phyloP scores from a whole-genome alignment of 2,888 invertebrate genomes.

The Adelognathus sp. region DNA sequence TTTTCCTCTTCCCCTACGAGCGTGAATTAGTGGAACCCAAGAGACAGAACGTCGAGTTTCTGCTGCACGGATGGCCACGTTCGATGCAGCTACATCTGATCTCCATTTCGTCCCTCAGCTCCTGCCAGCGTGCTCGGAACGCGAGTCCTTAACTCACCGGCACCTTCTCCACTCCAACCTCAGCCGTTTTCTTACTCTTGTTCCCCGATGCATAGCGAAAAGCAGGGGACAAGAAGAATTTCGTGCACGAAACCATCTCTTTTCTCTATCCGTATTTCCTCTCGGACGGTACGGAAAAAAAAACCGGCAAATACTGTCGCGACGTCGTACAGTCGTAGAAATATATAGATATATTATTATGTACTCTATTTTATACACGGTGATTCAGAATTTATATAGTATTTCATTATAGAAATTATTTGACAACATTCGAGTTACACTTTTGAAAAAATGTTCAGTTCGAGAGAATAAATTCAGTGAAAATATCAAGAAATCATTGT shows the following conservation, averaged over 20 bases:
- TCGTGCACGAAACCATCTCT: slow-evolving; percentile 45
- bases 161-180: slow-evolving; percentile 3
- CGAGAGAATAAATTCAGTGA: no score
- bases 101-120: slow-evolving; percentile 12
- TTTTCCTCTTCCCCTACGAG: slow-evolving; percentile 10
- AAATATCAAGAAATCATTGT: no score
- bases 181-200: slow-evolving; percentile 10
- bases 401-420: no score
- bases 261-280: slow-evolving; percentile 31
- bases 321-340: slow-evolving; percentile 51
- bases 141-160: slow-evolving; percentile 22
- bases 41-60: slow-evolving; percentile 16
- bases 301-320: slow-evolving; percentile 69
- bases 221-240: slow-evolving; percentile 15
- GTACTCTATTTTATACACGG: no score
- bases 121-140: neutral
- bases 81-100: slow-evolving; percentile 39
- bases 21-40: slow-evolving; percentile 48
- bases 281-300: slow-evolving; percentile 59
- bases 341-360: no score
- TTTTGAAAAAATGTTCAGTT: no score
- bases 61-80: slow-evolving; percentile 31
- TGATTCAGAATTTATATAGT: no score
- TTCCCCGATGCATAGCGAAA: slow-evolving; percentile 6
- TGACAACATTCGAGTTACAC: no score